Conservation (phyloP, 2,797 vertebrate genomes). For the Ficedula albicollis region DNA sequence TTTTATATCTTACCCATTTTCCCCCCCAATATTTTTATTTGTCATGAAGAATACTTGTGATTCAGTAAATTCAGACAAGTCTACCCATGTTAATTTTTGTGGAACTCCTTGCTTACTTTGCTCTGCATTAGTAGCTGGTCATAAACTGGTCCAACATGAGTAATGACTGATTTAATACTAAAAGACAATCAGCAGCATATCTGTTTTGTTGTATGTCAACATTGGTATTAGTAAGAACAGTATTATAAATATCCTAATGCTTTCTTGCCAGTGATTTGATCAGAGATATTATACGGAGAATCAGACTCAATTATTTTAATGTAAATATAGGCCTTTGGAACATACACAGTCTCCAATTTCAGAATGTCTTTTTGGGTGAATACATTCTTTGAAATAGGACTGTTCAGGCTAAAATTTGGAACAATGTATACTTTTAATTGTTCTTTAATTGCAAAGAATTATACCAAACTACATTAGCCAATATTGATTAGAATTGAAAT, state of each 20-base stretch:
- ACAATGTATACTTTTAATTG: not conserved
- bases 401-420: not conserved
- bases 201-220: not conserved
- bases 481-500: not conserved
- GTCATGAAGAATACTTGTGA: not conserved
- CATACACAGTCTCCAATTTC: not conserved
- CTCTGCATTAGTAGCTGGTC: not conserved
- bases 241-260: not conserved
- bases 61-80: not conserved
- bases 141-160: not conserved
- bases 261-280: not conserved
- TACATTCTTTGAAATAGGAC: not conserved
- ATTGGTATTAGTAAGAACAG: not conserved
- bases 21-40: not conserved
- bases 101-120: not conserved
- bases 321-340: not conserved
- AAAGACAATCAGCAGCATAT: not conserved
- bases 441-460: not conserved
- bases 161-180: not conserved
- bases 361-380: not conserved
- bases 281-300: not conserved
- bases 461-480: not conserved
- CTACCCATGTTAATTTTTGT: not conserved
- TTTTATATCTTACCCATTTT: not conserved
- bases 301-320: not conserved